Evolutionary conservation across 2,797 vertebrate genomes (phyloP).

Genomic region (Sphenodon punctatus): DNA sequence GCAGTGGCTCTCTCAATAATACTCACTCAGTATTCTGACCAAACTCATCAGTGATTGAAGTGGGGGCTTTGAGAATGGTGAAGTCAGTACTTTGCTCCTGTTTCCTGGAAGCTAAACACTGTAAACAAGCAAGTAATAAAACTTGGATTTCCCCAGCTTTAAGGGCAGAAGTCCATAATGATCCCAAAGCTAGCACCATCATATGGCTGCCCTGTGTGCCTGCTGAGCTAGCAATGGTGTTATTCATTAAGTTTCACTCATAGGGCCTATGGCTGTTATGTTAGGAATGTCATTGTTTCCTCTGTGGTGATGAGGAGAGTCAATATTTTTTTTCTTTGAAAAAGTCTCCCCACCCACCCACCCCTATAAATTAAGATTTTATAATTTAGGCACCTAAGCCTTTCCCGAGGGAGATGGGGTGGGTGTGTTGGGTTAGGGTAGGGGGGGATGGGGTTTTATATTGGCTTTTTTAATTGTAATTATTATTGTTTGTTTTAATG

Average conservation of each 20-base stretch:
- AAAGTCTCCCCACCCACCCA: too few relatives aligned
- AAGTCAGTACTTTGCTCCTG: neutral
- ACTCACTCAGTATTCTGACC: neutral
- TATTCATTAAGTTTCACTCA: rapidly evolving
- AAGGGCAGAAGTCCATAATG: neutral
- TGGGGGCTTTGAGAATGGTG: neutral
- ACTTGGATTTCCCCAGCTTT: neutral
- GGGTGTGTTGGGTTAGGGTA: too few relatives aligned
- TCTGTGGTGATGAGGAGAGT: neutral
- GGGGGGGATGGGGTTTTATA: too few relatives aligned
- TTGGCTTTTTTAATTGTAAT: too few relatives aligned
- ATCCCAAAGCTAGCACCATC: neutral
- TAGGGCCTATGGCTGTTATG: neutral
- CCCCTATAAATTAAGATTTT: too few relatives aligned
- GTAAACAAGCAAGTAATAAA: neutral
- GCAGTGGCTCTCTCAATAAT: rapidly evolving
- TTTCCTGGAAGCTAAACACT: neutral
- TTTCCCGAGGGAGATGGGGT: too few relatives aligned
- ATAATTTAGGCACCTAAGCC: too few relatives aligned
- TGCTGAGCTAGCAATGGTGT: neutral
- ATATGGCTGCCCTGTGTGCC: rapidly evolving
- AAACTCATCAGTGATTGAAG: neutral
- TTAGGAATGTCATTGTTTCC: rapidly evolving
- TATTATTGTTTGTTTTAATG: too few relatives aligned
- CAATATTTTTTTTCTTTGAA: too few relatives aligned